Evolutionary conservation across 2,113 vertebrate species (phyloP).

Genomic region (Macquaria ambigua): DNA sequence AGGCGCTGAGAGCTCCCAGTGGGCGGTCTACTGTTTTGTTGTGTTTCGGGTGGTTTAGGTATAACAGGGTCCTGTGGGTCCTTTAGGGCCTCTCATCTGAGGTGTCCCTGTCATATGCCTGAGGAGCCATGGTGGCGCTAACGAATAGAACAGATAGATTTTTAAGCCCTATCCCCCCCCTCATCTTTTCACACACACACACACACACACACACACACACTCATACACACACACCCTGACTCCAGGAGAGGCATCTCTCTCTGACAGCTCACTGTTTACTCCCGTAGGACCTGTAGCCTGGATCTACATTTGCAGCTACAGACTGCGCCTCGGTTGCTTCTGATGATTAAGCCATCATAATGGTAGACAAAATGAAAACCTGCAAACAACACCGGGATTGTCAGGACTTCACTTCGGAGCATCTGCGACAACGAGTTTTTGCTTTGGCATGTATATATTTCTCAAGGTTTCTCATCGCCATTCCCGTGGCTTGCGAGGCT

Average conservation of each 20-base stretch:
- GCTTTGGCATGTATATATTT: conserved; percentile 26
- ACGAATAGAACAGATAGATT: conserved; percentile 70
- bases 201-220: conserved; percentile 10
- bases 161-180: conserved; percentile 31
- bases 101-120: conserved; percentile 75
- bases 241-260: conserved; percentile 60
- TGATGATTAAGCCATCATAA: conserved; percentile 66
- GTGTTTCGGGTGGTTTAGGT: conserved; percentile 66
- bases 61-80: conserved; percentile 74
- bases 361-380: conserved; percentile 66
- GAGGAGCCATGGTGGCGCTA: conserved; percentile 64
- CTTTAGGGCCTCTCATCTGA: conserved; percentile 65
- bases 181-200: neutral
- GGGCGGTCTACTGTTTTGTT: conserved; percentile 67
- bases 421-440: conserved; percentile 32
- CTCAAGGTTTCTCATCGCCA: conserved; percentile 57
- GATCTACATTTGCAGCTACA: conserved; percentile 72
- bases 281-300: conserved; percentile 74
- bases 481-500: conserved; percentile 42
- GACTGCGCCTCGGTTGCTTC: conserved; percentile 48
- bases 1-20: conserved; percentile 35
- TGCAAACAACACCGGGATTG: conserved; percentile 44
- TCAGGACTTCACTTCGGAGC: conserved; percentile 34
- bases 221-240: conserved; percentile 27
- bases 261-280: conserved; percentile 78